Evolutionary conservation across 2,888 invertebrate species (phyloP).

Genomic region (Liodrosophila aerea): DNA sequence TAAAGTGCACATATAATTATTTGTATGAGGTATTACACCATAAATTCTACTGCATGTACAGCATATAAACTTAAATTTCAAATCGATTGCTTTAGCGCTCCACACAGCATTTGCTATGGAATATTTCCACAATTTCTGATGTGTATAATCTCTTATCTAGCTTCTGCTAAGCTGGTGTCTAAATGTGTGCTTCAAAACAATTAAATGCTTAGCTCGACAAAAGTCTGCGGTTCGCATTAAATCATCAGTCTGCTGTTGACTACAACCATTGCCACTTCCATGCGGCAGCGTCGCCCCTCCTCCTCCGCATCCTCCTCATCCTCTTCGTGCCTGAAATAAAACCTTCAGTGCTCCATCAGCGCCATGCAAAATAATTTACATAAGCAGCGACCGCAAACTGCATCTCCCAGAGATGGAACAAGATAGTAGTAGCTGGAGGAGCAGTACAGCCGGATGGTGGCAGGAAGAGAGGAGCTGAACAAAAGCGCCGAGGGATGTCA

Average conservation of each 20-base stretch:
- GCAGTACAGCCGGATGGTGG: background rate
- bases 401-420: slow-evolving; percentile 44
- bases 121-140: slow-evolving; percentile 11
- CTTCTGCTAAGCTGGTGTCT: slow-evolving; percentile 21
- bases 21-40: no score
- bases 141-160: slow-evolving; percentile 1
- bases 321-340: slow-evolving; percentile 9
- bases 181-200: slow-evolving; percentile 63
- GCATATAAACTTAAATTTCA: no score
- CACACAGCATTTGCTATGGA: no score
- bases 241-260: slow-evolving; percentile 74
- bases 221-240: slow-evolving; percentile 76
- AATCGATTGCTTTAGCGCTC: no score
- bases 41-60: no score
- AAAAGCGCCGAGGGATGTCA: slow-evolving; percentile 60
- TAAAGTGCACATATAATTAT: no score
- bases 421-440: slow-evolving; percentile 9
- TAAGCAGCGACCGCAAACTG: slow-evolving; percentile 74
- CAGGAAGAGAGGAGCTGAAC: slow-evolving; percentile 23
- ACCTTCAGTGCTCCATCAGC: slow-evolving; percentile 46
- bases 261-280: slow-evolving; percentile 35
- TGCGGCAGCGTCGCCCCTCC: background rate
- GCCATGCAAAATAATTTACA: slow-evolving; percentile 70
- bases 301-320: background rate
- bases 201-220: slow-evolving; percentile 76